Percentiles rank a stretch among this genome's conserved stretches.
Evolutionary conservation across 2,888 invertebrate species (phyloP).

Genomic region (Rhingia campestris): DNA sequence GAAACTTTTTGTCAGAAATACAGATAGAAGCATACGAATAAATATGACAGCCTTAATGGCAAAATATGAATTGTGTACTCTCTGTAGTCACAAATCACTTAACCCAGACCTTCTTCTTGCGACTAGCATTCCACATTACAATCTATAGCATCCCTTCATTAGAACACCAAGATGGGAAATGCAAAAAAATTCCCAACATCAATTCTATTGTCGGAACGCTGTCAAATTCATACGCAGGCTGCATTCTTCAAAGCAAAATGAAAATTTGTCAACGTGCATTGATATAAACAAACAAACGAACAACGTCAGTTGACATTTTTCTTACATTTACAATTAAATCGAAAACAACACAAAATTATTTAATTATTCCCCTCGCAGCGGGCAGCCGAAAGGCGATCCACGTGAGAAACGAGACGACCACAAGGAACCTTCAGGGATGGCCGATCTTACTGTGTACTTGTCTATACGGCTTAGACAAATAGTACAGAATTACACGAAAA

Average conservation of each 20-base stretch:
- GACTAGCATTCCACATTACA: background rate
- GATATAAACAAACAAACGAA: conserved; percentile 58
- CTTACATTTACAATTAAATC: conserved; percentile 57
- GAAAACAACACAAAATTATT: conserved; percentile 26
- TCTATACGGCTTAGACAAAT: conserved; percentile 10
- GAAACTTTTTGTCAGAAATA: no score
- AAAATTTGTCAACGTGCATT: conserved; percentile 63
- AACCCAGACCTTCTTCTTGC: conserved; percentile 30
- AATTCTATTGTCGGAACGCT: conserved; percentile 47
- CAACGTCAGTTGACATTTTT: conserved; percentile 42
- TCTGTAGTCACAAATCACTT: background rate
- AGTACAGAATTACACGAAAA: conserved; percentile 42
- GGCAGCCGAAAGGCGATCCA: conserved; percentile 40
- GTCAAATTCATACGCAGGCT: conserved; percentile 37
- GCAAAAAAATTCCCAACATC: conserved; percentile 26
- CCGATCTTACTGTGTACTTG: conserved; percentile 17
- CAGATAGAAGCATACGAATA: no score
- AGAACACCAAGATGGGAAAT: conserved; percentile 8
- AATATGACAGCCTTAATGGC: no score
- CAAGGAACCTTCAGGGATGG: conserved; percentile 50
- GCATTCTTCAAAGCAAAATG: conserved; percentile 64
- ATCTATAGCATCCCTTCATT: background rate
- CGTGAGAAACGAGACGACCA: conserved; percentile 41
- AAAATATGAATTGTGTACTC: no score
- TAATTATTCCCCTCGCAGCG: conserved; percentile 59